Evolutionary conservation across 2,888 invertebrate genomes (phyloP).

Genomic region (Cantharis lateralis): DNA sequence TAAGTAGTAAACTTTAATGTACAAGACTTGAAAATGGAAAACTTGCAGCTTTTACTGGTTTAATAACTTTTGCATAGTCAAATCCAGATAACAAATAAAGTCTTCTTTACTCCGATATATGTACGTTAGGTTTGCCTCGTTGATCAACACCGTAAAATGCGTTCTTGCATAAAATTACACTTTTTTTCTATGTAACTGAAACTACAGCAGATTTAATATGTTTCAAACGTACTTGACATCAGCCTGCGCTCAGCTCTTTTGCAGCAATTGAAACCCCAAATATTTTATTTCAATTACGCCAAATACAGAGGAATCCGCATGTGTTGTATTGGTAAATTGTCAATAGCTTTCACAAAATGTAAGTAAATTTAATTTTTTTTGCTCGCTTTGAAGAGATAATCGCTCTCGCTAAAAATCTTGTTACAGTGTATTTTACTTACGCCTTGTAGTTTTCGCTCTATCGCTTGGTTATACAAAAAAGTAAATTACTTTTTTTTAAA

Average conservation of each 20-base stretch:
- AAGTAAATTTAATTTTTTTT: no score
- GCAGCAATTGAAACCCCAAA: background rate
- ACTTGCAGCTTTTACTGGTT: background rate
- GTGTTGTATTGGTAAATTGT: background rate
- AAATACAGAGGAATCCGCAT: background rate
- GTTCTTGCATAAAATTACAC: conserved; percentile 27
- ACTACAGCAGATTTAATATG: background rate
- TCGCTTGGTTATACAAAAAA: no score
- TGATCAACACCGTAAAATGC: conserved; percentile 18
- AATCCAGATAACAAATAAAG: conserved; percentile 1
- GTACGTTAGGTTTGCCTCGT: conserved; percentile 4
- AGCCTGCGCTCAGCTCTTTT: background rate
- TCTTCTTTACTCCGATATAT: background rate
- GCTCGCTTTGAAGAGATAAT: no score
- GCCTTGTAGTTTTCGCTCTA: no score
- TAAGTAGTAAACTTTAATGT: background rate
- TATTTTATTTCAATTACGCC: background rate
- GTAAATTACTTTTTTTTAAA: no score
- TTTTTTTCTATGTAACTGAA: conserved; percentile 10
- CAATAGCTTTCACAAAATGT: no score
- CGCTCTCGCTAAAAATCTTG: no score
- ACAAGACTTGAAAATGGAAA: background rate
- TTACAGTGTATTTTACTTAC: no score
- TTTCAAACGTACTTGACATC: conserved; percentile 6
- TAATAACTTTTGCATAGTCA: background rate